These are phyloP conservation scores for Entomobrya proxima DNA, from an alignment of 2,888 invertebrate genomes.

Conservation along the genomic window DNA sequence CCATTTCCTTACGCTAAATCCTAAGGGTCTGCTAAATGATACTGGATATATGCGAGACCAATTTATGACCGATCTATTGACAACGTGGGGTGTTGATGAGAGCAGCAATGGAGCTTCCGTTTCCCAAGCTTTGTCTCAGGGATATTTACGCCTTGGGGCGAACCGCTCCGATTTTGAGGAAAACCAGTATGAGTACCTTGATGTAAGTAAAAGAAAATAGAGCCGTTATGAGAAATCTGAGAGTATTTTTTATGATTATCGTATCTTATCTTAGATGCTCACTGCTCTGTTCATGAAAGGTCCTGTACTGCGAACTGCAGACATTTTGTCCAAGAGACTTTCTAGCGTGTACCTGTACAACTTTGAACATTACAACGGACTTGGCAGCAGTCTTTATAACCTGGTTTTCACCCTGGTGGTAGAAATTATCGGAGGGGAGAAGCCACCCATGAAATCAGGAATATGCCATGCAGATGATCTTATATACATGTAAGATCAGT, in stretches of 20 bases:
- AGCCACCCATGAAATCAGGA: constrained; percentile 64
- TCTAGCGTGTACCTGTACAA: constrained; percentile 71
- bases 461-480: constrained; percentile 72
- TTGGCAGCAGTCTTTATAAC: constrained; percentile 57
- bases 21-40: constrained; percentile 42
- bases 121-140: constrained; percentile 48
- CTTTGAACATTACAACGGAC: constrained; percentile 67
- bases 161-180: constrained; percentile 48
- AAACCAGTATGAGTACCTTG: constrained; percentile 58
- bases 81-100: constrained; percentile 61
- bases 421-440: constrained; percentile 59
- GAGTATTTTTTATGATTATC: no score
- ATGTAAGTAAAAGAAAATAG: constrained; percentile 49
- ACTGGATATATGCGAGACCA: constrained; percentile 53
- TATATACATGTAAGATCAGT: constrained; percentile 64
- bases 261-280: constrained; percentile 60
- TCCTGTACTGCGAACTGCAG: constrained; percentile 67
- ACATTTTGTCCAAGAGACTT: constrained; percentile 66
- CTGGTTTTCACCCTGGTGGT: constrained; percentile 49
- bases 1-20: constrained; percentile 47
- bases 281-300: constrained; percentile 71
- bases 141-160: constrained; percentile 37
- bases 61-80: constrained; percentile 56
- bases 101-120: constrained; percentile 57
- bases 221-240: not conserved